Conservation (phyloP, 2,797 vertebrate genomes). For the Melanitta fusca region DNA sequence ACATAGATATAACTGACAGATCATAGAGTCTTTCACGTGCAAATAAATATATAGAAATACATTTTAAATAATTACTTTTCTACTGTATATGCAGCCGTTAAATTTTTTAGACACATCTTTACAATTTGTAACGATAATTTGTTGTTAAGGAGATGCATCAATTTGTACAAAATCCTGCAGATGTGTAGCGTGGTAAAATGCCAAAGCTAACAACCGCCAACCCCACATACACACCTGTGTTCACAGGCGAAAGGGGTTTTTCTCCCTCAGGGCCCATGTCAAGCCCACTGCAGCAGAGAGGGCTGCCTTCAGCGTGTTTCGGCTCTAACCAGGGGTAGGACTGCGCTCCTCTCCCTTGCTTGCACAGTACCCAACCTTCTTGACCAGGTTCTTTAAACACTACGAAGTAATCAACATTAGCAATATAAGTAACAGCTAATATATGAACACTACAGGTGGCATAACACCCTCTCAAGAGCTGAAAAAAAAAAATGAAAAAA, state of each 20-base stretch:
- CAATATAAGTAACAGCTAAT: neutral
- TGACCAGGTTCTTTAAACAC: neutral
- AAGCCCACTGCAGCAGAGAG: neutral
- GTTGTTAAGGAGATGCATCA: neutral
- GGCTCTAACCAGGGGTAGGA: neutral
- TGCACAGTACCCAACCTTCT: neutral
- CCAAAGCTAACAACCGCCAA: neutral
- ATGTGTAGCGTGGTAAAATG: neutral
- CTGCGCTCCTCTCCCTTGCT: neutral
- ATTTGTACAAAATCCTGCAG: neutral
- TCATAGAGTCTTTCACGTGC: neutral
- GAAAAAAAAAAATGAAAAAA: neutral
- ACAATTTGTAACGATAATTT: neutral
- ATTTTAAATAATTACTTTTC: neutral
- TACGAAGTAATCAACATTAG: neutral
- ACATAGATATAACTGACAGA: neutral
- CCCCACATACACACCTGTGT: neutral
- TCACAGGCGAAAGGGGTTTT: neutral
- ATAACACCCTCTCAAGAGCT: neutral
- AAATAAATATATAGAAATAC: neutral
- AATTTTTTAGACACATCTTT: neutral
- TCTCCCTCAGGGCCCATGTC: neutral
- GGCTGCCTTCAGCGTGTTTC: neutral
- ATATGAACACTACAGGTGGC: neutral
- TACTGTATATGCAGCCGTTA: neutral